Conservation (phyloP, 2,113 vertebrate genomes). For the Zosterops lateralis region DNA sequence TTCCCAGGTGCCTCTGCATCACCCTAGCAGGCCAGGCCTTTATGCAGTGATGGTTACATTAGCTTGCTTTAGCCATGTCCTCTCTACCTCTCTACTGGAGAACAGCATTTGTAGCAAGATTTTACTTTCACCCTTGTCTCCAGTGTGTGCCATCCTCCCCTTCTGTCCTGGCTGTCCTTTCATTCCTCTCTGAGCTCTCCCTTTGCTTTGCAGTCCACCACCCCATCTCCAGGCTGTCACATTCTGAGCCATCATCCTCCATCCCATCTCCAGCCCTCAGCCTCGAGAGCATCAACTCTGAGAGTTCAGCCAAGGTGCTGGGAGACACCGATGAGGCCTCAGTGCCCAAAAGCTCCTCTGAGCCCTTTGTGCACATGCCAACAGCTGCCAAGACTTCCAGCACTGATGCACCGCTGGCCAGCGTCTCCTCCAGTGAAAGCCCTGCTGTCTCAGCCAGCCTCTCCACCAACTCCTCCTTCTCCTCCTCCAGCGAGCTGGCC, state of each 20-base stretch:
- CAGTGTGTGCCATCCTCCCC: neutral
- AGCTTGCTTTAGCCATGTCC: neutral
- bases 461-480: constrained; percentile 65
- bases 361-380: constrained; percentile 81
- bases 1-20: neutral
- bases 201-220: constrained; percentile 65
- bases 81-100: neutral
- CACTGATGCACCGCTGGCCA: neutral
- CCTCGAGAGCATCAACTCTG: constrained; percentile 86
- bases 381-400: neutral
- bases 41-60: neutral
- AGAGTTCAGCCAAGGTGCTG: constrained; percentile 72
- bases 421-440: neutral
- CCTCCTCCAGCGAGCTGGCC: constrained; percentile 67
- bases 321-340: constrained; percentile 24
- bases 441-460: constrained; percentile 51
- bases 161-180: neutral
- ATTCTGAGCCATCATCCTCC: constrained; percentile 87
- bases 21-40: neutral
- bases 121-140: accelerated
- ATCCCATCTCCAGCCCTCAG: constrained; percentile 92
- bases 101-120: neutral
- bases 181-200: neutral
- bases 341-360: constrained; percentile 81
- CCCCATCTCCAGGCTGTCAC: constrained; percentile 70